Conservation (phyloP, 2,888 invertebrate species). For the Zygogramma bicolorata region DNA sequence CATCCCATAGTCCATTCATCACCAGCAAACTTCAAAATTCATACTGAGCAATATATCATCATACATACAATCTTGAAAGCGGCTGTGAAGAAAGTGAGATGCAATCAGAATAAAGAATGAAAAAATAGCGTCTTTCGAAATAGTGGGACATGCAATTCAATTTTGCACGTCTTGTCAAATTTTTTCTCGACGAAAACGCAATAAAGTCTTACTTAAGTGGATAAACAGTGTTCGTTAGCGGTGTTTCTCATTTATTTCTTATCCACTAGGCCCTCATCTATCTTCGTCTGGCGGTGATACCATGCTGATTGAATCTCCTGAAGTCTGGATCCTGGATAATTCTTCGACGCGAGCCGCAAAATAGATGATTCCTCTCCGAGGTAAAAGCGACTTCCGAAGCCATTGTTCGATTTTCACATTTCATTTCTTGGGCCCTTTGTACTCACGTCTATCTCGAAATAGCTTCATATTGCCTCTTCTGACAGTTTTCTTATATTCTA, state of each 20-base stretch:
- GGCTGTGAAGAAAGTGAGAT: no score
- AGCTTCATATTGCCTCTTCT: conserved; percentile 55
- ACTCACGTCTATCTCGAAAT: conserved; percentile 53
- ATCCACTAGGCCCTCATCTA: conserved; percentile 49
- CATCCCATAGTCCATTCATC: no score
- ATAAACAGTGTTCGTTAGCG: conserved; percentile 48
- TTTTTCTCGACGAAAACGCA: conserved; percentile 27
- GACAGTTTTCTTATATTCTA: conserved; percentile 49
- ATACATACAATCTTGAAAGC: no score
- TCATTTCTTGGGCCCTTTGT: conserved; percentile 56
- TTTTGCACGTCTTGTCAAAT: background rate
- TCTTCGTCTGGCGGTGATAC: conserved; percentile 52
- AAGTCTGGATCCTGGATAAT: conserved; percentile 48
- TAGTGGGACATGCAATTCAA: background rate
- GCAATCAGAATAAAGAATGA: background rate
- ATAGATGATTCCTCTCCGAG: conserved; percentile 61
- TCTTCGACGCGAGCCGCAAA: conserved; percentile 53
- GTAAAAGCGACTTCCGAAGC: conserved; percentile 49
- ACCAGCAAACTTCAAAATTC: no score
- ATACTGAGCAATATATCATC: no score
- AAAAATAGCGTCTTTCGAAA: background rate
- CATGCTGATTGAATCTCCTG: conserved; percentile 42
- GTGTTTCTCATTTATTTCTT: conserved; percentile 55
- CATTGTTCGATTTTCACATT: conserved; percentile 58
- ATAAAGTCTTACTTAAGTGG: conserved; percentile 41